Conservation (phyloP, 2,797 vertebrate species). For the Diceros bicornis region DNA sequence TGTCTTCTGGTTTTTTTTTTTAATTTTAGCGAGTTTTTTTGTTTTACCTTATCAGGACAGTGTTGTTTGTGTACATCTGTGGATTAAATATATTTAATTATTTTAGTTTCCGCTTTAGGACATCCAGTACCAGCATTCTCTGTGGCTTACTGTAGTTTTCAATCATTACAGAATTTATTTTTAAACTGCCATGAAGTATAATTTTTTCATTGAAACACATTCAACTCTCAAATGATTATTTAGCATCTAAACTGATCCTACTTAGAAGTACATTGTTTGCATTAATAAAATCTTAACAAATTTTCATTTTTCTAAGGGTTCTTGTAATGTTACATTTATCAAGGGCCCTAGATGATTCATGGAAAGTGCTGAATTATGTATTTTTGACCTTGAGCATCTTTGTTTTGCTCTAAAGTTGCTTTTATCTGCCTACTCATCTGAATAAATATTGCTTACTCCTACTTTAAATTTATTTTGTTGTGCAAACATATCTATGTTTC, state of each 20-base stretch:
- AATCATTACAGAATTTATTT: constrained; percentile 68
- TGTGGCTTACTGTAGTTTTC: constrained; percentile 60
- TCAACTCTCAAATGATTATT: constrained; percentile 69
- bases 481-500: constrained; percentile 42
- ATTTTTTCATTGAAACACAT: constrained; percentile 72
- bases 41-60: background rate
- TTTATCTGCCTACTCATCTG: constrained; percentile 50
- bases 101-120: constrained; percentile 33
- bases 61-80: background rate
- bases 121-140: background rate
- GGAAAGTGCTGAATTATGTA: background rate
- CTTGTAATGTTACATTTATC: background rate
- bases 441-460: constrained; percentile 49
- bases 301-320: constrained; percentile 27
- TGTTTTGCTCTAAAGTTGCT: constrained; percentile 49
- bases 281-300: constrained; percentile 14
- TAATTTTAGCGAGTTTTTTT: background rate
- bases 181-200: constrained; percentile 68
- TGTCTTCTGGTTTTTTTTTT: background rate
- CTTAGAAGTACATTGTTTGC: background rate
- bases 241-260: constrained; percentile 49
- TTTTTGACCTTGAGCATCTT: constrained; percentile 63
- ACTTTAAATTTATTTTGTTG: constrained; percentile 67
- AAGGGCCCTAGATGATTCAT: background rate
- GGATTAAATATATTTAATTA: background rate